A percentile compares a stretch with the other conserved stretches of the same genome.
These are phyloP conservation scores for Petrocephalus schoutedeni DNA, from an alignment of 2,797 vertebrate genomes.

Conservation along the genomic window DNA sequence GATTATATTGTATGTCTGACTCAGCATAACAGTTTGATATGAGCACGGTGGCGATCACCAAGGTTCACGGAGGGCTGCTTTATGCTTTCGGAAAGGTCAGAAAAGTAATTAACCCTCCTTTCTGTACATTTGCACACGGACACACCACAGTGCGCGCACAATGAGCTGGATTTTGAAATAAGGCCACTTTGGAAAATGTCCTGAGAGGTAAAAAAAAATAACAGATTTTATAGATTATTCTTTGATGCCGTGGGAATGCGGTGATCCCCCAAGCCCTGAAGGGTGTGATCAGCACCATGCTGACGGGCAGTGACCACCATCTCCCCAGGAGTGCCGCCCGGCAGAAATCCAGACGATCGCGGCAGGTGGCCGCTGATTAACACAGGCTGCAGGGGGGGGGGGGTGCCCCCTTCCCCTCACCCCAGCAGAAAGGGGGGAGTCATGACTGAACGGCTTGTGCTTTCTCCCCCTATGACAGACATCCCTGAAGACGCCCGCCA, in stretches of 20 bases:
- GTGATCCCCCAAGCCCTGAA: not conserved
- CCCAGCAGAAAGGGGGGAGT: not conserved
- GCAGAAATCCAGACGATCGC: not conserved
- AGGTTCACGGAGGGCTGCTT: slow-evolving; percentile 49
- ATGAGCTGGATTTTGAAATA: not conserved
- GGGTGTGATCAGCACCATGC: not conserved
- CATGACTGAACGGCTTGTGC: not conserved
- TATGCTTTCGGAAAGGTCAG: slow-evolving; percentile 62
- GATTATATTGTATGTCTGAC: slow-evolving; percentile 58
- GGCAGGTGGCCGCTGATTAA: not conserved
- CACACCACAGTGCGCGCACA: not conserved
- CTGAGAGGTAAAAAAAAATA: not conserved
- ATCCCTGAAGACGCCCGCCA: not conserved
- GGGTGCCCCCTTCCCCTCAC: not conserved
- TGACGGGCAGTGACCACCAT: not conserved
- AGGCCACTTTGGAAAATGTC: not conserved
- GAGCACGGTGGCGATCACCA: slow-evolving; percentile 49
- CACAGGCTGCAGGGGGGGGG: not conserved
- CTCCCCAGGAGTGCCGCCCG: not conserved
- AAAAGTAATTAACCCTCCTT: slow-evolving; percentile 72
- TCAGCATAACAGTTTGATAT: slow-evolving; percentile 56
- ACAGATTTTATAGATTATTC: not conserved
- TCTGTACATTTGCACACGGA: slow-evolving; percentile 49
- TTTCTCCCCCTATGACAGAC: not conserved
- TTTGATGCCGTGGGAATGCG: not conserved